phyloP scores from a whole-genome alignment of 2,113 vertebrate genomes.

The Pterocles orientalis region DNA sequence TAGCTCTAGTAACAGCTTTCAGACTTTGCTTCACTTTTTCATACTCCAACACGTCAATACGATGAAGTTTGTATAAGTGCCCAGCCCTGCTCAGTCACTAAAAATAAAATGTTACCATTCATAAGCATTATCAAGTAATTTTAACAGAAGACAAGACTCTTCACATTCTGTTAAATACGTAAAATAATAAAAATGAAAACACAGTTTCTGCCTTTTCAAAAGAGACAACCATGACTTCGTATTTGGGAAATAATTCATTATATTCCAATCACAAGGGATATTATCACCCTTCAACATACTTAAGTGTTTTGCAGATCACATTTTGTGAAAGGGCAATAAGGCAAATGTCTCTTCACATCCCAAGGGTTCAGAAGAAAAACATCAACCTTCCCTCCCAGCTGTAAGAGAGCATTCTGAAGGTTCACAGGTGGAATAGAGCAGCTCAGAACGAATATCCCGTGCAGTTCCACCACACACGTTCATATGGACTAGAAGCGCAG shows the following conservation, averaged over 20 bases:
- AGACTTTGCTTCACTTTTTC: constrained; percentile 63
- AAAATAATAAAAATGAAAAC: neutral
- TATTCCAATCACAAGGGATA: neutral
- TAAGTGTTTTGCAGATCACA: neutral
- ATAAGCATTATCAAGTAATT: constrained; percentile 9
- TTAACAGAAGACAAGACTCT: neutral
- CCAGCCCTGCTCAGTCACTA: neutral
- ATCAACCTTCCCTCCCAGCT: neutral
- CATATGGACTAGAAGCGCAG: neutral
- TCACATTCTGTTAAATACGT: neutral
- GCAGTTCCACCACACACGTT: neutral
- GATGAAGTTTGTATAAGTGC: constrained; percentile 4
- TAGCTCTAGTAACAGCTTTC: constrained; percentile 63
- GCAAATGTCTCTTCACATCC: neutral
- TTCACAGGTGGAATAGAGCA: neutral
- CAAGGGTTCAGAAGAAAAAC: neutral
- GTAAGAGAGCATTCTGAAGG: neutral
- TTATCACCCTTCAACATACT: neutral
- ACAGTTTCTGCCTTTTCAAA: neutral
- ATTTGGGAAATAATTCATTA: neutral
- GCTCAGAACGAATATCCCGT: neutral
- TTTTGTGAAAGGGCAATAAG: neutral
- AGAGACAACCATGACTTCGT: neutral
- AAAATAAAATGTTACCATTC: constrained; percentile 43
- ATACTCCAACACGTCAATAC: neutral